A percentile compares a stretch with the other conserved stretches of the same genome.
Evolutionary conservation across 2,888 invertebrate species (phyloP).

Genomic region (Tupiocoris notatus): DNA sequence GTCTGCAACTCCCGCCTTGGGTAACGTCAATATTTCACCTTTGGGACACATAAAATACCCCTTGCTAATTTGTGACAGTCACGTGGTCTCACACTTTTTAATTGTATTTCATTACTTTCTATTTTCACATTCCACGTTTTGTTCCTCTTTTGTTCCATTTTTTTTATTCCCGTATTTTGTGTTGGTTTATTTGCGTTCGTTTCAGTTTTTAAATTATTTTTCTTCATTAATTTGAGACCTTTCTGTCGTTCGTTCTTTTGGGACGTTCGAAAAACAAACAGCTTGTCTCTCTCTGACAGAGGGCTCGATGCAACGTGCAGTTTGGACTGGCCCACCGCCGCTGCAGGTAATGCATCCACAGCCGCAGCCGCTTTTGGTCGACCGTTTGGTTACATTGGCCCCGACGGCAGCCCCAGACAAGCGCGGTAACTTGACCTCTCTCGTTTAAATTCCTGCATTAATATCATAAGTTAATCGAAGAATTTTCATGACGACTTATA

Average conservation of each 20-base stretch:
- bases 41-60: no score
- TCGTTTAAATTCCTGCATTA: no score
- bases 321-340: slow-evolving; percentile 61
- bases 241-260: background rate
- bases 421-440: no score
- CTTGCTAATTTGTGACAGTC: no score
- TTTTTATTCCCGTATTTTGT: no score
- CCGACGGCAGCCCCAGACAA: slow-evolving; percentile 53
- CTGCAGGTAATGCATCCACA: slow-evolving; percentile 57
- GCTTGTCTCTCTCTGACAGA: slow-evolving; percentile 31
- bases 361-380: slow-evolving; percentile 54
- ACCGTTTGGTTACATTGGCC: slow-evolving; percentile 54
- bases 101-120: no score
- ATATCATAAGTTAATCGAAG: no score
- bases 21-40: no score
- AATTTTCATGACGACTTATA: no score
- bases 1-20: slow-evolving; percentile 53
- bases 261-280: slow-evolving; percentile 9
- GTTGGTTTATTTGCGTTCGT: slow-evolving; percentile 19
- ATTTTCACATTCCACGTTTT: no score
- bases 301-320: slow-evolving; percentile 63
- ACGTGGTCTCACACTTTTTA: no score
- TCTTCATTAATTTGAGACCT: slow-evolving; percentile 3
- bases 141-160: background rate
- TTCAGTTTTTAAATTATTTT: background rate